phyloP scores from a whole-genome alignment of 2,888 invertebrate genomes.

The Chrysina gloriosa region DNA sequence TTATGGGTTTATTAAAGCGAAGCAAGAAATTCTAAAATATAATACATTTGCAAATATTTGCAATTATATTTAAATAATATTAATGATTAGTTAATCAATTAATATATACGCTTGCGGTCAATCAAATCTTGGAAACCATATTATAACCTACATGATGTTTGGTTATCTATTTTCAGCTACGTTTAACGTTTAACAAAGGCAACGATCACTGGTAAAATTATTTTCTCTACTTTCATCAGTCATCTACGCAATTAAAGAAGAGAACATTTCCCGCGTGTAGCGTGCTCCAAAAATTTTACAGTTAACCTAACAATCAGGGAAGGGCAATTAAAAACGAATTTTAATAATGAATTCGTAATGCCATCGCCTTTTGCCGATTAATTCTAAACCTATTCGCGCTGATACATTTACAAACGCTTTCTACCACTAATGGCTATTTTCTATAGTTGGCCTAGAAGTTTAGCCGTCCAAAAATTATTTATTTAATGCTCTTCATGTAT shows the following conservation, averaged over 20 bases:
- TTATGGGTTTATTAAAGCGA: too few species aligned
- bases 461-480: conserved; percentile 19
- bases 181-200: background rate
- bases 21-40: too few species aligned
- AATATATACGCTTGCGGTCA: too few species aligned
- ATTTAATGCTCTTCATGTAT: conserved; percentile 8
- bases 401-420: conserved; percentile 22
- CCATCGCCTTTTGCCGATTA: background rate
- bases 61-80: too few species aligned
- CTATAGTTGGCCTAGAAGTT: conserved; percentile 21
- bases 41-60: too few species aligned
- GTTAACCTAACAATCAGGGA: conserved; percentile 9
- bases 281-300: conserved; percentile 27
- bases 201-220: background rate
- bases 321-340: conserved; percentile 18
- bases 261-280: background rate
- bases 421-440: conserved; percentile 13
- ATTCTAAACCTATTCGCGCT: background rate
- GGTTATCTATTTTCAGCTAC: background rate
- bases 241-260: background rate
- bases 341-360: conserved; percentile 15
- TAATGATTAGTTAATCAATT: too few species aligned
- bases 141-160: background rate
- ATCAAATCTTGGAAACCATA: too few species aligned
- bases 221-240: background rate